Evolutionary conservation across 1,140 invertebrate genomes (phyloP).

Genomic region (Dryas iulia): DNA sequence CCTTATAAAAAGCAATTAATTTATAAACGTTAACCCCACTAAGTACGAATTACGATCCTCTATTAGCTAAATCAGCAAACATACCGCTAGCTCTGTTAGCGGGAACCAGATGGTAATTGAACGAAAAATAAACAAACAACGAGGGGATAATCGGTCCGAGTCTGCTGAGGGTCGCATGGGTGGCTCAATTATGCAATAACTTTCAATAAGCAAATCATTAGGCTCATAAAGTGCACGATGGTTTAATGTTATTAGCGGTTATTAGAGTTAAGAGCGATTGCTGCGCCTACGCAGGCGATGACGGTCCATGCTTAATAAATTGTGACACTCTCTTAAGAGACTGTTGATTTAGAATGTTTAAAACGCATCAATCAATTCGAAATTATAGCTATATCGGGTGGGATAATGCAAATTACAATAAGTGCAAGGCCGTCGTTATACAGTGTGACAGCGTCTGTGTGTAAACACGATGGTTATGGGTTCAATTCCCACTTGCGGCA

Average conservation of each 20-base stretch:
- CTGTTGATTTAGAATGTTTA: neutral
- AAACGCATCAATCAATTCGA: neutral
- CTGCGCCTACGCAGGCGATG: constrained; percentile 21
- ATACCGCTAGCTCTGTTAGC: constrained; percentile 43
- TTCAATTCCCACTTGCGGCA: no score
- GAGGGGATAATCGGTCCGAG: constrained; percentile 49
- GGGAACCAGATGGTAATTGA: constrained; percentile 64
- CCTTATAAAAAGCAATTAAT: neutral
- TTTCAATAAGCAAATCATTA: constrained; percentile 63
- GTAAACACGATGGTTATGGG: no score
- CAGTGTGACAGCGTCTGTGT: no score
- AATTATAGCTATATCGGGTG: neutral
- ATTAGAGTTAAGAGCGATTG: constrained; percentile 32
- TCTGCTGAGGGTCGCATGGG: constrained; percentile 60
- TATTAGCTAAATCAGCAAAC: constrained; percentile 48
- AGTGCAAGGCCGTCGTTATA: no score
- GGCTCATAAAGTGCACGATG: constrained; percentile 28
- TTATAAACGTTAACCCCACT: neutral
- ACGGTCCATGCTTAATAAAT: constrained; percentile 15
- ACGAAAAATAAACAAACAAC: constrained; percentile 68
- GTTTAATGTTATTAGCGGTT: constrained; percentile 32
- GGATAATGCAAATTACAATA: neutral
- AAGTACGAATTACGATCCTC: constrained; percentile 23
- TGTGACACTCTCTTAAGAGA: constrained; percentile 11
- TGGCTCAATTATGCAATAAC: constrained; percentile 78